A percentile compares a stretch with the other conserved stretches of the same genome.
Evolutionary conservation across 2,888 invertebrate genomes (phyloP).

Genomic region (Lamellibrachia columna): DNA sequence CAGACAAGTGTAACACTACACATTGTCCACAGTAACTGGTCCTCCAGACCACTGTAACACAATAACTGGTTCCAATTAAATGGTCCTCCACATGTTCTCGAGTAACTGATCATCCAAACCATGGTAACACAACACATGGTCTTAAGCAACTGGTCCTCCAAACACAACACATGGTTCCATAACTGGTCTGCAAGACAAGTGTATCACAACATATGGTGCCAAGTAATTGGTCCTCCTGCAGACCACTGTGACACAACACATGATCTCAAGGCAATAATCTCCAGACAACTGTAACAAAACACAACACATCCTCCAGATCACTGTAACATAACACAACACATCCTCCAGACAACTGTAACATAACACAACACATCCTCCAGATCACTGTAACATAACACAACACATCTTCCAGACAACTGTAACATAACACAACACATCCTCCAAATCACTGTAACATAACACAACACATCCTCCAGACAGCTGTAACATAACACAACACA

Average conservation of each 20-base stretch:
- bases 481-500: background rate
- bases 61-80: too few species aligned
- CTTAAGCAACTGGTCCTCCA: slow-evolving; percentile 66
- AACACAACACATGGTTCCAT: slow-evolving; percentile 56
- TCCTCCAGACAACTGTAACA: background rate
- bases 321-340: background rate
- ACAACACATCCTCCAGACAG: too few species aligned
- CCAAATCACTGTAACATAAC: background rate
- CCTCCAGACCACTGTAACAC: slow-evolving; percentile 63
- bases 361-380: background rate
- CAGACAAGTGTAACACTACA: slow-evolving; percentile 44
- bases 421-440: background rate
- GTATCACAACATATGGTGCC: slow-evolving; percentile 66
- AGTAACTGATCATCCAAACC: too few species aligned
- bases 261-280: too few species aligned
- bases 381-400: slow-evolving; percentile 57
- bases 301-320: background rate
- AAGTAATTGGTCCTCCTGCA: slow-evolving; percentile 53
- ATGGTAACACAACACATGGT: slow-evolving; percentile 57
- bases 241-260: slow-evolving; percentile 53
- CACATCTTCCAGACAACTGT: slow-evolving; percentile 66
- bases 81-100: too few species aligned
- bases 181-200: slow-evolving; percentile 54
- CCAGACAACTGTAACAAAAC: background rate
- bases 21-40: slow-evolving; percentile 66